phyloP scores from a whole-genome alignment of 2,113 vertebrate species.

The Serilophus lunatus region DNA sequence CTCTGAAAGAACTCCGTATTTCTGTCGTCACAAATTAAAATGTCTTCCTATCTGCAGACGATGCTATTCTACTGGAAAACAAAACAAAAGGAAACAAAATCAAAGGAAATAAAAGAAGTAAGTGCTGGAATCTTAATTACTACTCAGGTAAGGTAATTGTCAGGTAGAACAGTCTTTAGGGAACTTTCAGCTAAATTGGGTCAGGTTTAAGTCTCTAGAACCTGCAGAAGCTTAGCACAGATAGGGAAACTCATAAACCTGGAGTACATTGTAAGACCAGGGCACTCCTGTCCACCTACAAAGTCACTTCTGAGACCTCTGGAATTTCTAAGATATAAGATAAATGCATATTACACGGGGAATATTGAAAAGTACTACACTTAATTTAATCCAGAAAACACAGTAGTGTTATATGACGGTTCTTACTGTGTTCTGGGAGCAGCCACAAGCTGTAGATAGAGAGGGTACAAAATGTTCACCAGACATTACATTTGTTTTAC shows the following conservation, averaged over 20 bases:
- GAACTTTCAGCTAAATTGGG: constrained; percentile 37
- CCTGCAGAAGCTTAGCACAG: background rate
- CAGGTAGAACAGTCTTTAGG: constrained; percentile 35
- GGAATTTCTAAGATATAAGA: constrained; percentile 44
- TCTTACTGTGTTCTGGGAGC: constrained; percentile 33
- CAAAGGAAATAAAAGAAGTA: background rate
- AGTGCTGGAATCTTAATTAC: constrained; percentile 37
- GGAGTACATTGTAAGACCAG: constrained; percentile 11
- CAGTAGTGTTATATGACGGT: background rate
- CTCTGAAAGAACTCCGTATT: constrained; percentile 30
- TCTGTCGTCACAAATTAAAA: constrained; percentile 39
- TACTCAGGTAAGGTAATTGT: constrained; percentile 47
- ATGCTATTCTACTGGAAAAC: constrained; percentile 29
- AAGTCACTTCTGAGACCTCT: constrained; percentile 6
- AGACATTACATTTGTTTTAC: constrained; percentile 60
- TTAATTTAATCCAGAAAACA: constrained; percentile 51
- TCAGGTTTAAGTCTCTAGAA: constrained; percentile 39
- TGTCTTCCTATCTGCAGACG: background rate
- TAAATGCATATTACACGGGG: constrained; percentile 65
- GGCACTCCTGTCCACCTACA: background rate
- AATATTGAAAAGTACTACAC: constrained; percentile 54
- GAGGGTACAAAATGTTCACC: constrained; percentile 68
- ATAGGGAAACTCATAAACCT: background rate
- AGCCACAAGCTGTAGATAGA: constrained; percentile 49
- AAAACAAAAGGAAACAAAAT: background rate